Conservation (phyloP, 1,140 invertebrate species). For the Drosophila pruinosa region DNA sequence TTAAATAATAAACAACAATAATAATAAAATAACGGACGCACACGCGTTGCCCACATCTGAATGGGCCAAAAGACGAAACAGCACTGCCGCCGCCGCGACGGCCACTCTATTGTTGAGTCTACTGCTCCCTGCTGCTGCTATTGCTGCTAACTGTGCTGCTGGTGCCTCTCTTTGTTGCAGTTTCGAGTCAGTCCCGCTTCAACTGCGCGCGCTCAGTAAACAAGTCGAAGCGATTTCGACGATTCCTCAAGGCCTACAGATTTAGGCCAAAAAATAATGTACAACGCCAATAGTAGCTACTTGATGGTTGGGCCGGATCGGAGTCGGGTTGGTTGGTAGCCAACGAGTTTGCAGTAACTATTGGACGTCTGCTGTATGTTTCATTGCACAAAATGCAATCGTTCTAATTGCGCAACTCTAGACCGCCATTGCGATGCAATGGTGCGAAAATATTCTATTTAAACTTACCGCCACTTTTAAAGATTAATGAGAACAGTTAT, state of each 20-base stretch:
- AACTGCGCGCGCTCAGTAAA: slow-evolving; percentile 67
- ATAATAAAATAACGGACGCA: slow-evolving; percentile 74
- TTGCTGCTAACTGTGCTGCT: neutral
- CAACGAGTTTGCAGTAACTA: slow-evolving; percentile 44
- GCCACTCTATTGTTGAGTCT: slow-evolving; percentile 50
- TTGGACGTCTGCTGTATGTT: slow-evolving; percentile 33
- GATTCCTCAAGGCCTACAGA: slow-evolving; percentile 79
- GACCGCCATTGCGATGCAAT: slow-evolving; percentile 16
- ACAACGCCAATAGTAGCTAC: slow-evolving; percentile 57
- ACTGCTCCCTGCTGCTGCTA: slow-evolving; percentile 2
- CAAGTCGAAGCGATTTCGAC: slow-evolving; percentile 78
- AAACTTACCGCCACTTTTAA: slow-evolving; percentile 23
- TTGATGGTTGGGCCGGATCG: slow-evolving; percentile 24
- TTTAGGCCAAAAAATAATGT: slow-evolving; percentile 78
- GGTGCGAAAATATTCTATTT: slow-evolving; percentile 25
- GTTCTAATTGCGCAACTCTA: slow-evolving; percentile 49
- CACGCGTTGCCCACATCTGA: slow-evolving; percentile 76
- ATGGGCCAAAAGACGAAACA: slow-evolving; percentile 77
- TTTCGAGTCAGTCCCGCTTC: slow-evolving; percentile 41
- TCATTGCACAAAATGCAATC: slow-evolving; percentile 47
- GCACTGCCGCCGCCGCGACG: slow-evolving; percentile 60
- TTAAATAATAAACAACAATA: slow-evolving; percentile 78
- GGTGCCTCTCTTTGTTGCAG: slow-evolving; percentile 40
- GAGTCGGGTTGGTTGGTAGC: slow-evolving; percentile 16
- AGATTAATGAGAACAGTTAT: slow-evolving; percentile 7